A percentile compares a stretch with the other conserved stretches of the same genome.
Conservation (phyloP, 2,888 invertebrate species). For the Cetonia aurata region DNA sequence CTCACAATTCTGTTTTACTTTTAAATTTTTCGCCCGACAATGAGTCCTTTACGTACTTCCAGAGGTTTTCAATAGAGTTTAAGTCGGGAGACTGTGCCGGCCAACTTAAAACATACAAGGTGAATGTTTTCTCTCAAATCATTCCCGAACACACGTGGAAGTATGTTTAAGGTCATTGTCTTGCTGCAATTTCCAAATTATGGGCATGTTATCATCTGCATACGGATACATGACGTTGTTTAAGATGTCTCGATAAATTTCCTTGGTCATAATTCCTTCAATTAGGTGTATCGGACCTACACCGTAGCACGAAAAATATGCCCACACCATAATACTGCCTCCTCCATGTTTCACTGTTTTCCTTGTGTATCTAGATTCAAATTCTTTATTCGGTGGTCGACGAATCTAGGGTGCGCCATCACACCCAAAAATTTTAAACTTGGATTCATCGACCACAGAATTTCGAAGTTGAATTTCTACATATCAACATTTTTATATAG, state of each 20-base stretch:
- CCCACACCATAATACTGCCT: not conserved
- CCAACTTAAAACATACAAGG: too few relatives aligned
- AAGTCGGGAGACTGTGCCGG: slow-evolving; percentile 1
- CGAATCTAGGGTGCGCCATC: not conserved
- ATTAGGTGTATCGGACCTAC: slow-evolving; percentile 9
- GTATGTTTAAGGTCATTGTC: slow-evolving; percentile 3
- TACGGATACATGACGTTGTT: slow-evolving; percentile 8
- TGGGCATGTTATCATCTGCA: slow-evolving; percentile 32
- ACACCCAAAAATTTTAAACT: not conserved
- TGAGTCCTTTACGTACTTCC: slow-evolving; percentile 7
- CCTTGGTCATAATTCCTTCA: slow-evolving; percentile 19
- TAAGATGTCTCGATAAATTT: slow-evolving; percentile 26
- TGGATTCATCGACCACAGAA: not conserved
- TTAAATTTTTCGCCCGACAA: slow-evolving; percentile 6
- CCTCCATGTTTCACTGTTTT: slow-evolving; percentile 17
- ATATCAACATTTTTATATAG: too few relatives aligned
- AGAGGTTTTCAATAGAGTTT: slow-evolving; percentile 15
- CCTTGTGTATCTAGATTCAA: too few relatives aligned
- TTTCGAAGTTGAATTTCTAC: too few relatives aligned
- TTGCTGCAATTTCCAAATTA: slow-evolving; percentile 32
- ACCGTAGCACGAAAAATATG: too few relatives aligned
- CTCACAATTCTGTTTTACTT: slow-evolving; percentile 19
- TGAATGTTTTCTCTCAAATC: not conserved
- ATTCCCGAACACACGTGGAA: slow-evolving; percentile 29
- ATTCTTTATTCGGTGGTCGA: too few relatives aligned